Base-by-base conservation (phyloP, 2,797 vertebrate genomes). In the Synanceia verrucosa region DNA sequence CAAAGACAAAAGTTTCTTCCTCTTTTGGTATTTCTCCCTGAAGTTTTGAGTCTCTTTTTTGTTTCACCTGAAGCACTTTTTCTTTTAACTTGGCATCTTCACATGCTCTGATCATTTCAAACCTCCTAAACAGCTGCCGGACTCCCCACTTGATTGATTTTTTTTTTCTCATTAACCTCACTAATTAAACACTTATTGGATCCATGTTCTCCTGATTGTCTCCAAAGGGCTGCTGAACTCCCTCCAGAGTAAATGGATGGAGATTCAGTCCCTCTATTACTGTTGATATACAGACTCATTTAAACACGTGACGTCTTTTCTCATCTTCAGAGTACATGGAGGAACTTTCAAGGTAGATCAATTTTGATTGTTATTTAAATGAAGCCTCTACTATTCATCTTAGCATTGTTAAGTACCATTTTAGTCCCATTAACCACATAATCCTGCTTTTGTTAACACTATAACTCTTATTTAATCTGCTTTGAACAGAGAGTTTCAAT, bases 1-100 rank as follows among this genome's bases (percentile, higher is more conserved):
- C 61, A 81, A 70, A 86, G 58, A 66, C 51, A 47, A 50, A 79
- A 73, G 52, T 75, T 61, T 4, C 1, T 28, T 50, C 6, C 31
- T 18, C 41, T 62, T 23, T 39, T 23, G 12, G 44, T 48, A 24
- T 47, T 13, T 64, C 28, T 10, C 8, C n/a, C 14, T 59, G 13
- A 59, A 64, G 65, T 77, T 77, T 71, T 23, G 34, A 51, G 19
- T 28, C 18, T 53, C 21, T 37, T 66, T 47, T 21, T 4, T 44
- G 0, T 10, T 31, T 9, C 44, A 73, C 70, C 52, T 73, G 46
- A 43, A 46, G 44, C 65, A 12, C 23, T 29, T 18, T n/a, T 4
- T 0, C 6, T 14, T 10, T 14, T 28, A 33, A 26, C 19, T 21
- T 3, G 1, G 13, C n/a, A 26, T 28, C 28, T 50, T 19, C 24